phyloP scores from a whole-genome alignment of 2,797 vertebrate species.

The Alauda arvensis region DNA sequence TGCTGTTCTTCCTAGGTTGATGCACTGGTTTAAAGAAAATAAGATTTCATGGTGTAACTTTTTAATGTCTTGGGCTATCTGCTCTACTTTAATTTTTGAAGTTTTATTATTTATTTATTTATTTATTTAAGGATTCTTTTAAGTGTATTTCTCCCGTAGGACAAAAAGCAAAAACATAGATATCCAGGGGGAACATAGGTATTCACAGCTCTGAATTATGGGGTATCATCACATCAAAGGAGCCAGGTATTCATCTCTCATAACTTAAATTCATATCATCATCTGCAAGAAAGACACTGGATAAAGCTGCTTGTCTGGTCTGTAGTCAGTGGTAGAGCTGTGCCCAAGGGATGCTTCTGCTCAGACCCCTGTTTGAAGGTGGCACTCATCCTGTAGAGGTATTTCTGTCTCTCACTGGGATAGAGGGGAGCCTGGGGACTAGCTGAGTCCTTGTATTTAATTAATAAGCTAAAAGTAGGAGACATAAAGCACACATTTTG shows the following conservation, averaged over 20 bases:
- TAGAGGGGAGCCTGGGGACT: not conserved
- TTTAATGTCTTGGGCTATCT: not conserved
- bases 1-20: not conserved
- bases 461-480: not conserved
- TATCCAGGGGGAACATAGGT: not conserved
- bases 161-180: not conserved
- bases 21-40: not conserved
- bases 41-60: not conserved
- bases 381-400: not conserved
- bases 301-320: not conserved
- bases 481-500: not conserved
- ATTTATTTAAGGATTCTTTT: not conserved
- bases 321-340: not conserved
- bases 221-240: not conserved
- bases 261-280: not conserved
- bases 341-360: not conserved
- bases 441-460: not conserved
- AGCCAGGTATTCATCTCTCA: not conserved
- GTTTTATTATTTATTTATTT: too few relatives aligned
- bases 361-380: not conserved
- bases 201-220: not conserved
- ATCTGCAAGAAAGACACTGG: not conserved
- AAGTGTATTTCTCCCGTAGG: not conserved
- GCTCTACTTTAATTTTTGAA: not conserved
- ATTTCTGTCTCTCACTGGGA: not conserved